Base-by-base conservation (phyloP, 2,113 vertebrate genomes). In the Vicugna pacos region DNA sequence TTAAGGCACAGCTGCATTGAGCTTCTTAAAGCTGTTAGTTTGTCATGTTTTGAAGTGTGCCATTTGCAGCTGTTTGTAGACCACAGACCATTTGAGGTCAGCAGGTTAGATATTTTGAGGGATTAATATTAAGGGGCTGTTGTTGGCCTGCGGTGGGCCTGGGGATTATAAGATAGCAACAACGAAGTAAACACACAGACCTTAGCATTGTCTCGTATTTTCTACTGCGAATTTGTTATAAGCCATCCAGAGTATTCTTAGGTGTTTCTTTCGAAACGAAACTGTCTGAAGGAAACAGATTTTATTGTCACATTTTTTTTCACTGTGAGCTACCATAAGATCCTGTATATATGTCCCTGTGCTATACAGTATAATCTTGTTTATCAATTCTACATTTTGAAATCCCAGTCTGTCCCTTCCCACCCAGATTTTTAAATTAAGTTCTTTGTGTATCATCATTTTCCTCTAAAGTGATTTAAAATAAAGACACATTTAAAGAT, bases 71-170 rank as follows among this genome's bases (percentile, higher is more conserved):
- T 76, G 2, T 0, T 26, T 20, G 50, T 50, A 2, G 5, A 79
- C 64, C 82, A 10, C 79, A 93, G 50, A 58, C 72, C 97, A 85
- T 92, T 81, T 97, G 75, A 28, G 97, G 98, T 96, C 8, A 11
- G 26, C 42, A 14, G 52, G 75, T 95, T 58, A 22, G 64, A 42
- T 81, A 17, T 54, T 80, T 60, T 77, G 88, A 50, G 38, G 6
- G 48, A 28, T 95, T 93, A 52, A 79, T 91, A 30, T 96, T 96
- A 95, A 96, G 94, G 87, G n/a, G 77, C 76, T 77, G 8, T 69
- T 38, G n/a, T 30, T 89, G 80, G 70, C 89, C 89, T 76, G 52
- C 10, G n/a, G 75, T 64, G 60, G 3, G 54, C 46, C 77, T 50
- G 9, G 60, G 64, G 64, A 67, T 96, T 50, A 54, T 75, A 86